Evolutionary conservation across 2,888 invertebrate genomes (phyloP), one percentile per base, ranked within the genome.

Genomic region (Saturnia pavonia): DNA sequence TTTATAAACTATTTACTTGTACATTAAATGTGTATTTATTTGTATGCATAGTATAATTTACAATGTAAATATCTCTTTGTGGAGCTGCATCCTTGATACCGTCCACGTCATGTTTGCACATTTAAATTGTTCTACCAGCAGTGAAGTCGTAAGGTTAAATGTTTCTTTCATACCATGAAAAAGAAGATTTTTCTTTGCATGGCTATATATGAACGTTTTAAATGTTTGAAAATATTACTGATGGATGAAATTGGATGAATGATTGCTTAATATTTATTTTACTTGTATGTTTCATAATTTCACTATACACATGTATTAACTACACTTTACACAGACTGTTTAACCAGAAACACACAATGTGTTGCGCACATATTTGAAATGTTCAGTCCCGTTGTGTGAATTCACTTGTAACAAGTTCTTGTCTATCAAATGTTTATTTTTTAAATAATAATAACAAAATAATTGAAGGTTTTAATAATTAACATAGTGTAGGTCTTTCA

Each of bases 221-320:
- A 34, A 63, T 63, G 14, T 42, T 73, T 75, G 70, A 73, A 70
- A n/a, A 48, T 54, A n/a, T 71, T 71, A 74, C 71, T 74, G 73
- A 72, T 75, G 69, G 16, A 65, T 65, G 65, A 40, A 40, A 65
- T 40, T 40, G n/a, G 65, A 65, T 16, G 65, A n/a, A 65, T 65
- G 65, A 2, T 40, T 65, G 65, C 19, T 27, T 34, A 34, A 34
- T 63, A 65, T 65, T 9, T 40, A 9, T n/a, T 65, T 65, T n/a
- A 60, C 57, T 27, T 60, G 57, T 60, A 65, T 65, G 65, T 65
- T 65, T 19, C 34, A n/a, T 65, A 65, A 11, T 65, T 34, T 40
- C 65, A 65, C 65, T 40, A 34, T 34, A 34, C 40, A 65, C 16
- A 65, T 65, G 63, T 63, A 12, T 63, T 34, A 63, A 34, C 63